Conservation (phyloP, 2,888 invertebrate species). For the Blera fallax region DNA sequence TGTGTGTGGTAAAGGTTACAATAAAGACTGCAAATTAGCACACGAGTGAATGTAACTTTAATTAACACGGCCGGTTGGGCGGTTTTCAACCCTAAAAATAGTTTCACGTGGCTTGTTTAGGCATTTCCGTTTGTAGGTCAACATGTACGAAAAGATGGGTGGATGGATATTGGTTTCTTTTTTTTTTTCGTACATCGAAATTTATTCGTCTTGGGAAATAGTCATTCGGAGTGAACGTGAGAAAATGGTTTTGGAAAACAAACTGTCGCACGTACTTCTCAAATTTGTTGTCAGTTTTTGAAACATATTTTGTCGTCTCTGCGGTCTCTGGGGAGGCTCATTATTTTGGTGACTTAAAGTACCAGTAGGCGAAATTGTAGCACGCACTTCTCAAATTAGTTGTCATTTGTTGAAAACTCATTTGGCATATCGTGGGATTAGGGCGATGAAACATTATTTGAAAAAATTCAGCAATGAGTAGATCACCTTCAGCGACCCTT, state of each 20-base stretch:
- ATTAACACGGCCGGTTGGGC: background rate
- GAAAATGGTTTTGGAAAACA: background rate
- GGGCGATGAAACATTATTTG: background rate
- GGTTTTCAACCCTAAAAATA: background rate
- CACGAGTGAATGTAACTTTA: background rate
- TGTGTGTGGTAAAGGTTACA: background rate
- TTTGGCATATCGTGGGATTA: background rate
- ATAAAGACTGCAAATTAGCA: slow-evolving; percentile 1
- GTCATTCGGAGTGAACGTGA: no score
- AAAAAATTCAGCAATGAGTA: no score
- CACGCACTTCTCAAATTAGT: background rate
- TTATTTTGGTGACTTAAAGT: background rate
- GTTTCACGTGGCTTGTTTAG: background rate
- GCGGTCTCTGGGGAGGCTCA: background rate
- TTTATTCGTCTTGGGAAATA: no score
- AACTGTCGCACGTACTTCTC: background rate
- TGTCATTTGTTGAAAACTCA: background rate
- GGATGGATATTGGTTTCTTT: background rate
- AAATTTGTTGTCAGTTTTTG: background rate
- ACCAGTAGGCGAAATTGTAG: background rate
- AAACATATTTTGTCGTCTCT: background rate
- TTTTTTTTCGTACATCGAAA: no score
- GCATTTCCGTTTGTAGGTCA: background rate
- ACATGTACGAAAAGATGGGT: background rate
- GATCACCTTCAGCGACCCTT: no score